Percentiles rank a stretch among this genome's conserved stretches.
phyloP scores from a whole-genome alignment of 2,113 vertebrate species.

The Phrynocephalus versicolor region DNA sequence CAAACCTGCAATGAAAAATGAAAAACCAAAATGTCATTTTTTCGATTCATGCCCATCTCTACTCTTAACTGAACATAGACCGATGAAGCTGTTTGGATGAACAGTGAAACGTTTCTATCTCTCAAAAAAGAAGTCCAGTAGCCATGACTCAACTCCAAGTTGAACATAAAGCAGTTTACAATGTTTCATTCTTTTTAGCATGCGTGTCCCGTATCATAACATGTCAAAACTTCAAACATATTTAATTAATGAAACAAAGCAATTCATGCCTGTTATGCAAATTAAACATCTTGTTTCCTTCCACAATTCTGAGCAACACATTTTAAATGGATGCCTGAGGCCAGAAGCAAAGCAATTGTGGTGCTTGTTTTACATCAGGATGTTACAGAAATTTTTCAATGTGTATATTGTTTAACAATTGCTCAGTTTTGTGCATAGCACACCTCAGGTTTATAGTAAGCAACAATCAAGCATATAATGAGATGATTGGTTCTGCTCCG shows the following conservation, averaged over 20 bases:
- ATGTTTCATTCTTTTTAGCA: background rate
- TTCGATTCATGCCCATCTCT: too few species aligned
- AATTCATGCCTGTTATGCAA: slow-evolving; percentile 1
- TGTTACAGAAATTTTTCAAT: background rate
- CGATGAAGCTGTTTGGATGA: too few species aligned
- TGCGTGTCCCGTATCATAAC: background rate
- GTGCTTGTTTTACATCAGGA: background rate
- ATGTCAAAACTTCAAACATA: background rate
- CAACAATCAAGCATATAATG: slow-evolving; percentile 35
- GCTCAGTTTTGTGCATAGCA: slow-evolving; percentile 2
- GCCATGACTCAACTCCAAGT: too few species aligned
- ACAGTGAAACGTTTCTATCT: too few species aligned
- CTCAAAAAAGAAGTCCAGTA: too few species aligned
- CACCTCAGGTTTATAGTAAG: slow-evolving; percentile 21
- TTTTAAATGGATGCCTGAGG: slow-evolving; percentile 27
- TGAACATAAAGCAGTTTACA: background rate
- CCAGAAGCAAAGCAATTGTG: background rate
- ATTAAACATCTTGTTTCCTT: background rate
- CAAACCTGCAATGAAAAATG: too few species aligned
- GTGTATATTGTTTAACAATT: background rate
- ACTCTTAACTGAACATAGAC: too few species aligned
- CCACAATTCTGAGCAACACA: background rate
- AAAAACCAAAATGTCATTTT: too few species aligned
- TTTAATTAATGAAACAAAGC: slow-evolving; percentile 8
- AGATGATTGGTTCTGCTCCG: slow-evolving; percentile 35